These are phyloP conservation scores for Lipotes vexillifer DNA, from an alignment of 2,113 vertebrate genomes.

Conservation along the genomic window DNA sequence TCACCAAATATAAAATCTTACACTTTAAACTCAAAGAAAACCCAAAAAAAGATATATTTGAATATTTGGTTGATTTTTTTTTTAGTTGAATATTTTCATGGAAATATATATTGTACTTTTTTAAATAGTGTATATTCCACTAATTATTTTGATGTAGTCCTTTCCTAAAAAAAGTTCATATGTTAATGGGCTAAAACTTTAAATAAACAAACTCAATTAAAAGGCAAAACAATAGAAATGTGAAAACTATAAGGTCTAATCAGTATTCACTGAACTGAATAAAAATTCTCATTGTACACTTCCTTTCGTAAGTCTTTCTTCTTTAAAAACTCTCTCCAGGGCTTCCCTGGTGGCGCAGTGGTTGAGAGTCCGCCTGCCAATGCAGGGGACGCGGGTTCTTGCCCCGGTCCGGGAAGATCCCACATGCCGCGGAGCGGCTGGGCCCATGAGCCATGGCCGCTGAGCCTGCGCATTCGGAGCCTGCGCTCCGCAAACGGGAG, in stretches of 20 bases:
- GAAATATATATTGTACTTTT: neutral
- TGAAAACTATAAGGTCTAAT: neutral
- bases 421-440: no score
- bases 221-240: neutral
- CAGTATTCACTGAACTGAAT: neutral
- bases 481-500: no score
- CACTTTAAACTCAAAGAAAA: neutral
- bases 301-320: neutral
- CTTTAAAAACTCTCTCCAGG: neutral
- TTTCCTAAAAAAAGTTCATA: neutral
- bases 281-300: neutral
- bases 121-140: neutral
- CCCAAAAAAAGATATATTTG: neutral
- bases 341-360: no score
- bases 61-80: neutral
- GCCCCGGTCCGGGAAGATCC: no score
- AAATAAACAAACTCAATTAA: neutral
- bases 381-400: no score
- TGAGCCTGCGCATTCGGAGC: no score
- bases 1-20: neutral
- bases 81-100: neutral
- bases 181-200: neutral
- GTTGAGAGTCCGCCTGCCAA: no score
- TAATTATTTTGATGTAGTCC: neutral
- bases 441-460: no score